Base-by-base conservation (phyloP, 2,113 vertebrate species). In the Grantiella picta region DNA sequence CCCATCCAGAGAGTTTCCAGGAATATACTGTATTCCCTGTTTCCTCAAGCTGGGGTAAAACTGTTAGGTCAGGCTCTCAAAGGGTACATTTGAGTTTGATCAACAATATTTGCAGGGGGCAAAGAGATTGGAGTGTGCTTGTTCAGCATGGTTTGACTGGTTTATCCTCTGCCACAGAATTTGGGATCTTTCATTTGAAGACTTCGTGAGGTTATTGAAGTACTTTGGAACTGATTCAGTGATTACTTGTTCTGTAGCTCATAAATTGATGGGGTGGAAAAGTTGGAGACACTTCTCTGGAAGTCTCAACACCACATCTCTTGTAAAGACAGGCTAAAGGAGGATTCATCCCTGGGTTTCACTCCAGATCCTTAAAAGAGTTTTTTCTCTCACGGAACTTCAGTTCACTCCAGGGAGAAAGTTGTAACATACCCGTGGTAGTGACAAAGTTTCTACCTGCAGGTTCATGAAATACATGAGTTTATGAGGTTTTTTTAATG, bases 161-260 rank as follows among this genome's bases (percentile, higher is more conserved):
- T 47, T 92, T 69, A 49, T 91, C n/a, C 35, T 71, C 29, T 0
- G 0, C 38, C 2, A 4, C 81, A 69, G n/a, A 53, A n/a, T 21
- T 31, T 61, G 15, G 29, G 22, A 10, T 85, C 42, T 84, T 91
- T 53, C 4, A 12, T 64, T 27, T 38, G 53, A 73, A 22, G 9
- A 0, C 1, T 69, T 57, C 7, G 9, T 52, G 20, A 40, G 73
- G 36, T 22, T n/a, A 11, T 0, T 81, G 36, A 70, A 70, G 23
- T 42, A 5, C 33, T 75, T 79, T 33, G 45, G 29, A 49, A 27
- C 9, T 1, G 5, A 44, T 87, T 53, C 36, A 16, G 40, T 61
- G 77, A 15, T 40, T 47, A 4, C 16, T 86, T 57, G 12, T 69
- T 84, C 25, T 5, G 1, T 56, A 57, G n/a, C 33, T 72, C 33